A percentile compares a stretch with the other conserved stretches of the same genome.
Evolutionary conservation across 2,888 invertebrate genomes (phyloP).

Genomic region (Molanna angustata): DNA sequence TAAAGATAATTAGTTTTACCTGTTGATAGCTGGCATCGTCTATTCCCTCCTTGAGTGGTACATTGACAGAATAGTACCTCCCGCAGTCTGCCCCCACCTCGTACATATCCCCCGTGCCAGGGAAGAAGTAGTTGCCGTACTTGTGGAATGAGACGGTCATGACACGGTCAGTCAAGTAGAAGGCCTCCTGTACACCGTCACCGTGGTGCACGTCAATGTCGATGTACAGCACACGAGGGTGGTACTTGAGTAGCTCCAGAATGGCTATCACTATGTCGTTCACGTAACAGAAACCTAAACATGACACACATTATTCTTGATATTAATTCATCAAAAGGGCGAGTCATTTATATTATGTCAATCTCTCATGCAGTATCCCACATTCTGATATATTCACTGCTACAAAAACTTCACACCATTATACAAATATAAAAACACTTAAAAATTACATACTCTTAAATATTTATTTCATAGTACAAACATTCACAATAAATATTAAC

Average conservation of each 20-base stretch:
- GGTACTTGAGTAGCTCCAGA: constrained; percentile 89
- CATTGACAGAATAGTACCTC: constrained; percentile 95
- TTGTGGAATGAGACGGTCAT: constrained; percentile 99
- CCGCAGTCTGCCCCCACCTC: constrained; percentile 97
- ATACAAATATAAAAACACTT: too few relatives aligned
- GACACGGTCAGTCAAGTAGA: constrained; percentile 94
- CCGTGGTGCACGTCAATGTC: constrained; percentile 99
- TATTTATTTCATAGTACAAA: too few relatives aligned
- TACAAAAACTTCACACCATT: too few relatives aligned
- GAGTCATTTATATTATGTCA: too few relatives aligned
- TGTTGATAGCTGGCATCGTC: constrained; percentile 91
- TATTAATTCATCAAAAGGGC: background rate
- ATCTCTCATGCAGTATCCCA: too few relatives aligned
- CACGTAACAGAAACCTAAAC: constrained; percentile 92
- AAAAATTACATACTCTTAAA: too few relatives aligned
- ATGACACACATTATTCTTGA: background rate
- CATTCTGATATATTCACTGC: too few relatives aligned
- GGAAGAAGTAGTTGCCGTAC: constrained; percentile 97
- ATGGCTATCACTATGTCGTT: constrained; percentile 99
- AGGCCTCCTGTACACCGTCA: constrained; percentile 96
- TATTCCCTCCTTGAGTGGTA: constrained; percentile 96
- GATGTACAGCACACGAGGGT: constrained; percentile 93
- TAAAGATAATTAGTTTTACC: too few relatives aligned
- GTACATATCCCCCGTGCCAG: constrained; percentile 98
- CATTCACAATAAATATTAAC: too few relatives aligned